Evolutionary conservation across 2,113 vertebrate species (phyloP).

Genomic region (Rallus limicola): DNA sequence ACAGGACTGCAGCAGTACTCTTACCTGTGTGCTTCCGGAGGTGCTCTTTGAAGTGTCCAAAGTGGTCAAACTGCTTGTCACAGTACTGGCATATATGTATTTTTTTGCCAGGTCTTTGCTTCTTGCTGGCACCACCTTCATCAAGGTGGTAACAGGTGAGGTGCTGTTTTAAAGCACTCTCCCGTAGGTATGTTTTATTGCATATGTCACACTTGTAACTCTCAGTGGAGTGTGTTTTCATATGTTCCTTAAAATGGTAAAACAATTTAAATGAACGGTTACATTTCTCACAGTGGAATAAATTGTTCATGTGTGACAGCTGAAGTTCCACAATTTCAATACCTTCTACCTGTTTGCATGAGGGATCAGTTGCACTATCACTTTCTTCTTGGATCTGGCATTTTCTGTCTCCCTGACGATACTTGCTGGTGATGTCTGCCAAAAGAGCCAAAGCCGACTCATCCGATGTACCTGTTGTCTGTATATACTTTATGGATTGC

Average conservation of each 20-base stretch:
- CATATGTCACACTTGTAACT: slow-evolving; percentile 91
- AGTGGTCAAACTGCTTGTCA: slow-evolving; percentile 96
- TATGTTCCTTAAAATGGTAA: slow-evolving; percentile 98
- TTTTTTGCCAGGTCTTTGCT: slow-evolving; percentile 91
- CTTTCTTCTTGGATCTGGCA: slow-evolving; percentile 76
- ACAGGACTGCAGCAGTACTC: not conserved
- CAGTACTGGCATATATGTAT: slow-evolving; percentile 97
- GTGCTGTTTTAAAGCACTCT: slow-evolving; percentile 95
- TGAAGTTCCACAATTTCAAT: slow-evolving; percentile 97
- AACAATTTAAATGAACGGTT: slow-evolving; percentile 96
- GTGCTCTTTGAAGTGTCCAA: slow-evolving; percentile 98
- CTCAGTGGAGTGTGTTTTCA: slow-evolving; percentile 93
- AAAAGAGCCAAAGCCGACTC: slow-evolving; percentile 94
- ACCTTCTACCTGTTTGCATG: slow-evolving; percentile 91
- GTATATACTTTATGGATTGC: slow-evolving; percentile 82
- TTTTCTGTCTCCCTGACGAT: slow-evolving; percentile 88
- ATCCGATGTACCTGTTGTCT: slow-evolving; percentile 82
- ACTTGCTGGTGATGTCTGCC: slow-evolving; percentile 98
- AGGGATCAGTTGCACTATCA: slow-evolving; percentile 78
- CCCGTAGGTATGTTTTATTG: slow-evolving; percentile 93
- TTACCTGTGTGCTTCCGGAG: slow-evolving; percentile 96
- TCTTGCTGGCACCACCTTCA: slow-evolving; percentile 86
- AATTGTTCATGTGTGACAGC: slow-evolving; percentile 94
- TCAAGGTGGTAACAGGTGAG: slow-evolving; percentile 91
- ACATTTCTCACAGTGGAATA: slow-evolving; percentile 96